Evolutionary conservation across 2,888 invertebrate species (phyloP), one percentile per base, ranked within the genome.

Genomic region (Apomyelois bistriatella): DNA sequence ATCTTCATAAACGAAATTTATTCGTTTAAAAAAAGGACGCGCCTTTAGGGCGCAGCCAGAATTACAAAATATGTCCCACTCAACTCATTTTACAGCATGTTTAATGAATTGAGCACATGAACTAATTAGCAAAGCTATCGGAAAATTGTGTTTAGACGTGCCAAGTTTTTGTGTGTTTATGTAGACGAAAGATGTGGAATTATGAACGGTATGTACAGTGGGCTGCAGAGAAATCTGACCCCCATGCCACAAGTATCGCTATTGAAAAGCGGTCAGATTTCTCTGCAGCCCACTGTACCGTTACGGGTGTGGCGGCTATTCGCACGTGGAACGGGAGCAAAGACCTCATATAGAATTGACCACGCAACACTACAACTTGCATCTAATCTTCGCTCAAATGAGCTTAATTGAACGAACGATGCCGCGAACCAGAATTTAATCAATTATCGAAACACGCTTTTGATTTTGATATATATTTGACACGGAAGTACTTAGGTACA

Each of bases 221-320:
- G n/a, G n/a, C n/a, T n/a, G n/a, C n/a, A n/a, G n/a, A n/a, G n/a
- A n/a, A n/a, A n/a, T n/a, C n/a, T n/a, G n/a, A n/a, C n/a, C n/a
- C n/a, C n/a, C n/a, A n/a, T n/a, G n/a, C n/a, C n/a, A n/a, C n/a
- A n/a, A n/a, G n/a, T n/a, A n/a, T n/a, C n/a, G n/a, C n/a, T n/a
- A n/a, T n/a, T n/a, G n/a, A n/a, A n/a, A n/a, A n/a, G n/a, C n/a
- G n/a, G n/a, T n/a, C n/a, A n/a, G n/a, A n/a, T n/a, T n/a, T n/a
- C n/a, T n/a, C n/a, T n/a, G n/a, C n/a, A n/a, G n/a, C n/a, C n/a
- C n/a, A n/a, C n/a, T n/a, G n/a, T 76, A 71, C 82, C 82, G 82
- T 82, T 84, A 79, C 64, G 75, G 79, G 80, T 73, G 80, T 70
- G 81, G 67, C 71, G 62, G 64, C 69, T 70, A 74, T 77, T 79